A percentile compares a stretch with the other conserved stretches of the same genome.
Conservation (phyloP, 2,113 vertebrate genomes). For the Cheirogaleus medius region DNA sequence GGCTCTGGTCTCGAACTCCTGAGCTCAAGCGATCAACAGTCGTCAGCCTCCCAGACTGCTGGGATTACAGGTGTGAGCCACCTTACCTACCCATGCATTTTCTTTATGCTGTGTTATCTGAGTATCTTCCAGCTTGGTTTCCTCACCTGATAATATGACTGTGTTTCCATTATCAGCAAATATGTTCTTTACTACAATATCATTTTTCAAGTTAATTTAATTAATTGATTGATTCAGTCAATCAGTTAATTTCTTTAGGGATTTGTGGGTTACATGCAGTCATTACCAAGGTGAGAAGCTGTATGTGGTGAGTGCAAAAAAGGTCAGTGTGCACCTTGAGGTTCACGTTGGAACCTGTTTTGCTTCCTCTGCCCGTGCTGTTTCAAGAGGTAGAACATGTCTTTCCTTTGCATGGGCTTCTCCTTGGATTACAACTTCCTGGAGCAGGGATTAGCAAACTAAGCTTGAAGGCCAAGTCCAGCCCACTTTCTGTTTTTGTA, state of each 20-base stretch:
- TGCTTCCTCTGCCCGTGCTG: neutral
- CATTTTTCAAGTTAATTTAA: neutral
- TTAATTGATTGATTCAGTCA: no score
- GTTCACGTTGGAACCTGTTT: neutral
- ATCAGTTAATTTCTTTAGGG: no score
- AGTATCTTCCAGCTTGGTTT: neutral
- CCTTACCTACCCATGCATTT: neutral
- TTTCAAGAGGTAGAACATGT: neutral
- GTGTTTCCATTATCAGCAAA: neutral
- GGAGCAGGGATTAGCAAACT: neutral
- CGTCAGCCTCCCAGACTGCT: no score
- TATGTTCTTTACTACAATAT: neutral
- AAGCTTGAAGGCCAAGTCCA: neutral
- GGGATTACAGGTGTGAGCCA: no score
- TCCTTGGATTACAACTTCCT: neutral
- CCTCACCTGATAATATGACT: neutral
- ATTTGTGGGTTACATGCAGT: neutral
- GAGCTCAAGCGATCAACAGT: no score
- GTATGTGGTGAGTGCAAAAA: neutral
- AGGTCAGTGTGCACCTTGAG: neutral
- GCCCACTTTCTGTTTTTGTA: neutral
- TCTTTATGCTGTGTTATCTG: neutral
- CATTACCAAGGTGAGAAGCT: neutral
- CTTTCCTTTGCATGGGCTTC: neutral
- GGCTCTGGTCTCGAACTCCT: no score